Evolutionary conservation across 2,113 vertebrate genomes (phyloP).

Genomic region (Cranoglanis bouderius): DNA sequence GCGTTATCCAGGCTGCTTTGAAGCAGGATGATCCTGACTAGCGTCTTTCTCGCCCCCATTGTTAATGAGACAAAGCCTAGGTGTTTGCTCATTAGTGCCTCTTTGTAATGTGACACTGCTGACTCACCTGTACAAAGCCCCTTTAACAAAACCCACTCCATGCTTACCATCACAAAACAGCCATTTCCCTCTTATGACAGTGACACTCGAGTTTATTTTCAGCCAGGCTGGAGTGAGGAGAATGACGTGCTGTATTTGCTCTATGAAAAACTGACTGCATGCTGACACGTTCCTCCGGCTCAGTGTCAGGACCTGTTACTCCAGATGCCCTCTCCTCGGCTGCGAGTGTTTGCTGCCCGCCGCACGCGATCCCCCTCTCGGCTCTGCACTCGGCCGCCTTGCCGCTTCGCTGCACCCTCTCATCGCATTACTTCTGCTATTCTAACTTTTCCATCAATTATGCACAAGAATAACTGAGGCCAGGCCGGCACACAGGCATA

Average conservation of each 20-base stretch:
- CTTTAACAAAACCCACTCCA: not conserved
- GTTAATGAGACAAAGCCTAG: slow-evolving; percentile 65
- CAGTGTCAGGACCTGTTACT: slow-evolving; percentile 73
- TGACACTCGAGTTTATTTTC: not conserved
- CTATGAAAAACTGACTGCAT: slow-evolving; percentile 57
- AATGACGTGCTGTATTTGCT: slow-evolving; percentile 1
- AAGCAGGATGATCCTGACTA: slow-evolving; percentile 60
- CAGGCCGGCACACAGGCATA: slow-evolving; percentile 63
- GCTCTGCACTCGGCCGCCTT: slow-evolving; percentile 44
- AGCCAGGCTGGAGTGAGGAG: not conserved
- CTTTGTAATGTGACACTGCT: slow-evolving; percentile 57
- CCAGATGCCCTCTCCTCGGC: slow-evolving; percentile 75
- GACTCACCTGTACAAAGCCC: slow-evolving; percentile 9
- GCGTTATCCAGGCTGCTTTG: slow-evolving; percentile 53
- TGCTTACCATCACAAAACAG: not conserved
- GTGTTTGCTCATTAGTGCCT: slow-evolving; percentile 64
- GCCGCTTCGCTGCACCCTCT: slow-evolving; percentile 76
- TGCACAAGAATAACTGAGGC: slow-evolving; percentile 80
- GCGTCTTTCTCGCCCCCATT: slow-evolving; percentile 61
- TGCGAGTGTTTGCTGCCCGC: slow-evolving; percentile 74
- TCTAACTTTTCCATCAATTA: slow-evolving; percentile 83
- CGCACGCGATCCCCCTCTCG: slow-evolving; percentile 75
- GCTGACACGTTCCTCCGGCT: slow-evolving; percentile 61
- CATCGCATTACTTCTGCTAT: slow-evolving; percentile 84
- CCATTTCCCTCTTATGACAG: not conserved